Base-by-base conservation (phyloP, 2,113 vertebrate genomes). In the Amia ocellicauda region DNA sequence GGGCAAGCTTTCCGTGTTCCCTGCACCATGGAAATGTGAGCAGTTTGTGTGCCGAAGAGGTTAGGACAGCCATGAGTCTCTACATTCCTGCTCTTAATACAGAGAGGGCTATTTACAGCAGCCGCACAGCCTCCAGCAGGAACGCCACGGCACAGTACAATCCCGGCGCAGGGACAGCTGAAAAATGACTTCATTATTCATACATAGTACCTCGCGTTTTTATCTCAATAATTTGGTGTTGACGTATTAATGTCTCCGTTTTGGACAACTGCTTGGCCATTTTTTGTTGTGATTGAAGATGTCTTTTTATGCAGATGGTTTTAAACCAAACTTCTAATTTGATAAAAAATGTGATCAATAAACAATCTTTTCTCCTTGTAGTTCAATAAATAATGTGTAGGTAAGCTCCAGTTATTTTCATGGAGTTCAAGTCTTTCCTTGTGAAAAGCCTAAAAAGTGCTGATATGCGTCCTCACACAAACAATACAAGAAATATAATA, bases 151-250 rank as follows among this genome's bases (percentile, higher is more conserved):
- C 11, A 36, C 31, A 36, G 31, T 36, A n/a, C 64, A 71, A 75
- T 77, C 76, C 76, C 73, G 76, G 73, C 64, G 52, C 70, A 68
- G 63, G 82, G 79, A 70, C 27, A 70, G 77, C 72, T 80, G 64
- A 80, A 85, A 83, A 86, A 87, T 79, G 79, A 81, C 84, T 85
- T 74, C 80, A 85, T 87, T 86, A 86, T 86, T 85, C 54, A 50
- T 63, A 57, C 79, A 73, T 56, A 60, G 69, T 74, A 63, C 76
- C 65, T 57, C 50, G 57, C 60, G 40, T 64, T 64, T 75, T 70
- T 75, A 19, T 60, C 31, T 36, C 2, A 5, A 36, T 36, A 36
- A 36, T 36, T 11, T 7, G 31, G 5, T 36, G 11, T 11, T 2
- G 31, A 36, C 31, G 5, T 36, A 11, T 36, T 36, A 36, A 36